These are phyloP conservation scores for Sycophila sp. DNA, from an alignment of 1,140 invertebrate genomes.

Conservation along the genomic window DNA sequence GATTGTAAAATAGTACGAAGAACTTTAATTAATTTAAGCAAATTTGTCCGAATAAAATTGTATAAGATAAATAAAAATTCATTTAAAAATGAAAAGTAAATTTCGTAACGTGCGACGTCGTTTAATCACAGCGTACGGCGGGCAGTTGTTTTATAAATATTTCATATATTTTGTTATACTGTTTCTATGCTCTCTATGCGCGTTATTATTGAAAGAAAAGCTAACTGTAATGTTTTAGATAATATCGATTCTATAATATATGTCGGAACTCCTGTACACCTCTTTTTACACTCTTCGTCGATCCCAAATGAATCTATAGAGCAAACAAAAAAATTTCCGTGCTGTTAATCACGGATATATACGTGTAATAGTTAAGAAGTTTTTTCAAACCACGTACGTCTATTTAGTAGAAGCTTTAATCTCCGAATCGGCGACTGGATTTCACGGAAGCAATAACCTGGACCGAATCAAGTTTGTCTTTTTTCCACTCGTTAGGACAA, in stretches of 20 bases:
- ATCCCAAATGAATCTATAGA: constrained; percentile 21
- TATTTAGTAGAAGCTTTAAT: constrained; percentile 12
- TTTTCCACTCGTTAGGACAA: not conserved
- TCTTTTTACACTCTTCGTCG: constrained; percentile 33
- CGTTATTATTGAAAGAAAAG: constrained; percentile 30
- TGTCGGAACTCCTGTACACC: constrained; percentile 11
- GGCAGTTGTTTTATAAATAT: constrained; percentile 61
- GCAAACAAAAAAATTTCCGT: not conserved
- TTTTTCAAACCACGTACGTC: not conserved
- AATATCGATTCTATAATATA: constrained; percentile 20
- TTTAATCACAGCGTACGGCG: constrained; percentile 50
- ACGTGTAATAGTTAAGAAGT: not conserved
- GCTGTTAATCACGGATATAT: not conserved
- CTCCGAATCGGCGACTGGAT: not conserved
- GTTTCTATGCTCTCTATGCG: constrained; percentile 60
- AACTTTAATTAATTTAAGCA: too few relatives aligned
- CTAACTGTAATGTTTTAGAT: constrained; percentile 20
- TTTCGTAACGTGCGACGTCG: constrained; percentile 4
- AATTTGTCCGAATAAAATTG: not conserved
- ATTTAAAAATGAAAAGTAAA: too few relatives aligned
- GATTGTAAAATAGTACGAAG: too few relatives aligned
- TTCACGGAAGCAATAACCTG: constrained; percentile 9
- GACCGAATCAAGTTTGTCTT: not conserved
- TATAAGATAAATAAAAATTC: not conserved
- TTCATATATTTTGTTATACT: constrained; percentile 67